phyloP scores from a whole-genome alignment of 2,888 invertebrate species.

The Pterobdella sp. region DNA sequence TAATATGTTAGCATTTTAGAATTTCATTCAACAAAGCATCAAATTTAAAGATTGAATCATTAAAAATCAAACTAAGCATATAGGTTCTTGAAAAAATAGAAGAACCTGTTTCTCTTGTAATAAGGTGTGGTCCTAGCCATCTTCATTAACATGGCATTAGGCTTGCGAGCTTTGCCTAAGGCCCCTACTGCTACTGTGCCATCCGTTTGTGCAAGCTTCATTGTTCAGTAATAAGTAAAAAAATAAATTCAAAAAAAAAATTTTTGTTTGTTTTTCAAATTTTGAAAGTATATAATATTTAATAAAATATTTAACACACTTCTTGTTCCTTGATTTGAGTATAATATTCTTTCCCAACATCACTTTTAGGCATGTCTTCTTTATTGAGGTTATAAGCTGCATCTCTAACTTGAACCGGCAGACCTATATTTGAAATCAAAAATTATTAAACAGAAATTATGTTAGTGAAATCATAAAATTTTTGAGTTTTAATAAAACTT shows the following conservation, averaged over 20 bases:
- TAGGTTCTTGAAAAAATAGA: too few relatives aligned
- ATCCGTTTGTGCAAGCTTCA: conserved; percentile 51
- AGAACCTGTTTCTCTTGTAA: conserved; percentile 70
- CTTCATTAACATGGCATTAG: conserved; percentile 71
- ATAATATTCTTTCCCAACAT: conserved; percentile 89
- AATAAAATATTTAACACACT: conserved; percentile 50
- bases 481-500: neutral
- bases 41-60: too few relatives aligned
- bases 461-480: neutral
- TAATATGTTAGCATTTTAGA: too few relatives aligned
- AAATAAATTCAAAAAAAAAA: too few relatives aligned
- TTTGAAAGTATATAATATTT: neutral
- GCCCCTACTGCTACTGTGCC: conserved; percentile 52
- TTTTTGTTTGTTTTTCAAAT: too few relatives aligned
- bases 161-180: conserved; percentile 62
- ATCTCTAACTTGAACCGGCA: conserved; percentile 70
- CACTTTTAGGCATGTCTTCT: conserved; percentile 79
- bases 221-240: too few relatives aligned
- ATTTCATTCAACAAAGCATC: too few relatives aligned
- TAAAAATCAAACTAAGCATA: too few relatives aligned
- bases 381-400: conserved; percentile 75
- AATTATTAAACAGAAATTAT: too few relatives aligned
- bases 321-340: conserved; percentile 82
- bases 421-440: too few relatives aligned
- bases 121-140: conserved; percentile 85